Base-by-base conservation (phyloP, 1,140 invertebrate genomes). In the Drosophila grimshawi region DNA sequence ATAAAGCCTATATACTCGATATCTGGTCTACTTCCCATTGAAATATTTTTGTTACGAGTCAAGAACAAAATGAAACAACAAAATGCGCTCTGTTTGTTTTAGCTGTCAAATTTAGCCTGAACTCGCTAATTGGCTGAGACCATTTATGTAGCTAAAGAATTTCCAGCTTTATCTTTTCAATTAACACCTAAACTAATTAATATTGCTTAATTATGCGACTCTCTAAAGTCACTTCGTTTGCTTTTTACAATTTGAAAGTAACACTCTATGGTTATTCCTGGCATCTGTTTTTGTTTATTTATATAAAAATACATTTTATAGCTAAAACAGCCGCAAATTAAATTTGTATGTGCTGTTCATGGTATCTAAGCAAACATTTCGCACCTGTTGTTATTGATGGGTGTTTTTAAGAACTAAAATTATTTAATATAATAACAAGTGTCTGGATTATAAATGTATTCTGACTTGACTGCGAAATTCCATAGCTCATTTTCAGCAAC, bases 51-150 rank as follows among this genome's bases (percentile, higher is more conserved):
- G 4, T 7, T 35, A 57, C 29, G 19, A 37, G 51, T 49, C 2
- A 48, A 48, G 5, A 53, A n/a, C 11, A 35, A 39, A 52, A 11
- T 37, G 10, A 49, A 56, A 37, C 32, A 52, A 37, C n/a, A 41
- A 52, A 49, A 5, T 33, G 8, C n/a, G 4, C 27, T 7, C 51
- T 68, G 35, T 61, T 68, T 33, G 27, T 60, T 52, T 29, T 19
- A 32, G 27, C 46, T 74, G 57, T 32, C 52, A 57, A 71, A 71
- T 65, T 76, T 53, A 65, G 61, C 67, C 39, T 72, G 49, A 65
- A 71, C 55, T 55, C 60, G 73, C 65, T 76, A 76, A 76, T 76
- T 65, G 67, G n/a, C 37, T 56, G 3, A 45, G 33, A 10, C n/a
- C 46, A 51, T 62, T 69, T 68, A 57, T 51, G 32, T 19, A 37